These are phyloP conservation scores for Melipona quadrifasciata DNA, from an alignment of 1,140 invertebrate genomes.

Conservation along the genomic window DNA sequence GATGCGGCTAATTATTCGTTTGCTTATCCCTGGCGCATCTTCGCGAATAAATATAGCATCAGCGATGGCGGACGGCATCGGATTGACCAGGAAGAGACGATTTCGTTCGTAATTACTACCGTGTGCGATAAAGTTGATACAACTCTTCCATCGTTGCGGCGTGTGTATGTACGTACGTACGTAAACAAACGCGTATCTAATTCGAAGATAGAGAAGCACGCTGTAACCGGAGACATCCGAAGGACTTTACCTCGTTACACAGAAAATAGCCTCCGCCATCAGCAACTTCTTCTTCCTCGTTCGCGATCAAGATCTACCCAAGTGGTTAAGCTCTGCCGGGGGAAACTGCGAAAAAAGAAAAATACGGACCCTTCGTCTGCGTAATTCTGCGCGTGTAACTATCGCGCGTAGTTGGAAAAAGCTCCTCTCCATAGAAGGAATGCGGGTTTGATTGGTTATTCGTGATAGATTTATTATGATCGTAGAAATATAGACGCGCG, in stretches of 20 bases:
- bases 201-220: slow-evolving; percentile 2
- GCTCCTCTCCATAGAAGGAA: not conserved
- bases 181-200: slow-evolving; percentile 30
- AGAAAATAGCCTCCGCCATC: not conserved
- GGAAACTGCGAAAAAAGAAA: not conserved
- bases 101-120: not conserved
- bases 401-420: not conserved
- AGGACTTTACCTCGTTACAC: slow-evolving; percentile 30
- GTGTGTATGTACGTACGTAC: not conserved
- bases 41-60: not conserved
- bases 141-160: no score
- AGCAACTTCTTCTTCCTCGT: not conserved
- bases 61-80: not conserved
- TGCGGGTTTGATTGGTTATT: not conserved
- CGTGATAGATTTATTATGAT: not conserved
- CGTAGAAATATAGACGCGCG: not conserved
- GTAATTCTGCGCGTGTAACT: slow-evolving; percentile 6
- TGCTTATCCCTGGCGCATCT: not conserved
- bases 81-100: slow-evolving; percentile 6
- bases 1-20: slow-evolving; percentile 13
- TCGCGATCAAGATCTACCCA: slow-evolving; percentile 23
- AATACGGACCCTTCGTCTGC: not conserved
- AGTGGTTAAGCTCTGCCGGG: not conserved
- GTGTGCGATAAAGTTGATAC: slow-evolving; percentile 27
- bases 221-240: slow-evolving; percentile 28